Evolutionary conservation across 2,113 vertebrate genomes (phyloP), one percentile per base, ranked within the genome.

Genomic region (Antigone vipio): DNA sequence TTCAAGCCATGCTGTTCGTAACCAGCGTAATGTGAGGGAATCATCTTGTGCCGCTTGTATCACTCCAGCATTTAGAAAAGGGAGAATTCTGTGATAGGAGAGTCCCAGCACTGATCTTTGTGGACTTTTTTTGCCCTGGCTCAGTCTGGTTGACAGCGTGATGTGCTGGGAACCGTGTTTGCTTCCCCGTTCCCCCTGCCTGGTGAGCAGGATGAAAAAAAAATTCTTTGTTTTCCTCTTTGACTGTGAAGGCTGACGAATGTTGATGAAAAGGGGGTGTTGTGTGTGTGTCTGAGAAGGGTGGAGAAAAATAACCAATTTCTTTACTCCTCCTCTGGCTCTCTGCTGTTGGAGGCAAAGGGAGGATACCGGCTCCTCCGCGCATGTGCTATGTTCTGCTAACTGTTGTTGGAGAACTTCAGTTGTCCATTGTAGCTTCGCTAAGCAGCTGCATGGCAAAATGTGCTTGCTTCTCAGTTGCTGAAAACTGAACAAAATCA

Each of bases 171-270:
- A 93, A 38, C 88, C 38, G 7, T 56, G 29, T 69, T 88, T 82
- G 69, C 58, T 91, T 93, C 56, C 79, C 72, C 1, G 2, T 88
- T 82, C 29, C 68, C 38, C 34, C 58, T 50, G 74, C 21, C 84
- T 87, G 77, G 11, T 88, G 69, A 91, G 42, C 59, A 63, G 79
- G 58, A 53, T 29, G 71, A 58, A 82, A 79, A 89, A 94, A 93
- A 93, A 91, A 91, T 85, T 82, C 89, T 96, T 93, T 97, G 93
- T 94, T 88, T 87, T 89, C 40, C 30, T 75, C 49, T 68, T 59
- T n/a, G 91, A 45, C 68, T 77, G 83, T 62, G 80, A 60, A 64
- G 79, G 67, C 86, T 93, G 83, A 83, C 0, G 7, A 92, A n/a
- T 56, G 78, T 32, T 92, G 90, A 88, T 75, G 92, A 78, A 53